These are phyloP conservation scores for Melanophora roralis DNA, from an alignment of 2,888 invertebrate species.

Conservation along the genomic window DNA sequence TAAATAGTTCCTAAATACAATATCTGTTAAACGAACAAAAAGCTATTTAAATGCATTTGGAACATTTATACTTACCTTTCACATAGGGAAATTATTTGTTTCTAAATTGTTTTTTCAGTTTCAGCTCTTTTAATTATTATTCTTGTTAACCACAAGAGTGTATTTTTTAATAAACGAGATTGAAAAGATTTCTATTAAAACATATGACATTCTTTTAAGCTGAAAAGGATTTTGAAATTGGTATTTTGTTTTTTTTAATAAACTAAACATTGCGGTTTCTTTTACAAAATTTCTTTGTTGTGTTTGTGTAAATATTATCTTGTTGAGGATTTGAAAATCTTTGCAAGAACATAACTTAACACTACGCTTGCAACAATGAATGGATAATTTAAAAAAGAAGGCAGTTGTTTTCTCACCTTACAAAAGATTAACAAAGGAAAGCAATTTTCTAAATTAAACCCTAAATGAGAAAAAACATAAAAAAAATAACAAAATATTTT, in stretches of 20 bases:
- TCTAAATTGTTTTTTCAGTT: not conserved
- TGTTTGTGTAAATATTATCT: slow-evolving; percentile 24
- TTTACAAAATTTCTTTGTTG: not conserved
- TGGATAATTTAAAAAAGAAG: not conserved
- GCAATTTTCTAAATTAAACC: slow-evolving; percentile 54
- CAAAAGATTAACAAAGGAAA: slow-evolving; percentile 3
- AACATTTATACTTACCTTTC: not conserved
- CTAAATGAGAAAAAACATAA: not conserved
- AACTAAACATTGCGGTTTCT: slow-evolving; percentile 37
- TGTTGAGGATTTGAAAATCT: not conserved
- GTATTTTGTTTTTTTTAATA: not conserved
- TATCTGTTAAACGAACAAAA: no score
- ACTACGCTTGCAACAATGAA: not conserved
- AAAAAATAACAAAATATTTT: not conserved
- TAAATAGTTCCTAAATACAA: no score
- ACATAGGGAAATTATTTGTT: slow-evolving; percentile 7
- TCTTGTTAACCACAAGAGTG: not conserved
- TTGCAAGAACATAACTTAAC: slow-evolving; percentile 4
- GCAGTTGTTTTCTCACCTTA: slow-evolving; percentile 52
- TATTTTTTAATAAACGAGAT: slow-evolving; percentile 12
- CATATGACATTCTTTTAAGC: not conserved
- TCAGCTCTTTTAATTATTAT: no score
- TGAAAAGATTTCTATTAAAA: slow-evolving; percentile 11
- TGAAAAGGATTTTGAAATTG: not conserved
- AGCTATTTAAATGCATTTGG: no score